Base-by-base conservation (phyloP, 2,888 invertebrate genomes). In the Dasysyrphus albostriatus region DNA sequence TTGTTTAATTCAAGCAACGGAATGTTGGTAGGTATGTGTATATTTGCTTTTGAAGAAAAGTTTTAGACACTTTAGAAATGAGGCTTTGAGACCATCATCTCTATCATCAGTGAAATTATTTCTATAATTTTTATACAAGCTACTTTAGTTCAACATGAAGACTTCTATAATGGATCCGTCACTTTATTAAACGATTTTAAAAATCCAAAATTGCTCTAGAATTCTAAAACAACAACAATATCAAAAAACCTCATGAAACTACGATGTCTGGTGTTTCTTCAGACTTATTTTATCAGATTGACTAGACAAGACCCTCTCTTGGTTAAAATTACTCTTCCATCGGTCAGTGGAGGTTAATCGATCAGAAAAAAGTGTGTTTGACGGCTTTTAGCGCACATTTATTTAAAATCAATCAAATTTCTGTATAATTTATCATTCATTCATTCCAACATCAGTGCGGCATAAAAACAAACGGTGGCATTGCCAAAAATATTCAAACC, bases 381-480 rank as follows among this genome's bases (percentile, higher is more conserved):
- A 16, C 29, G 63, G 37, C 49, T 37, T 12, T 39, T 5, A 14
- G 3, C 19, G 37, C 4, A 49, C 19, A 67, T 49, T 67, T 74
- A 44, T 56, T 29, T 12, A n/a, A 75, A 83, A 83, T 83, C 83
- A 83, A 83, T 83, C 83, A 83, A 63, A 49, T 19, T 47, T 24
- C 24, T 54, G 42, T 19, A 14, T 74, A 75, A 75, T 74, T 74
- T 70, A 83, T 83, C 79, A 83, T 70, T 70, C 79, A 83, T 70
- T 70, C 24, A 24, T 24, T 24, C 49, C 56, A 34, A 19, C 19
- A 69, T 37, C 19, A 37, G n/a, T 10, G 74, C 83, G 79, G 83
- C 65, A 47, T 56, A 42, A 69, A 61, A 78, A 49, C 54, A 54
- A 83, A 83, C 78, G 39, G 78, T 19, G 39, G 78, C 19, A 32